Conservation (phyloP, 2,888 invertebrate genomes). For the Meghimatium bilineatum region DNA sequence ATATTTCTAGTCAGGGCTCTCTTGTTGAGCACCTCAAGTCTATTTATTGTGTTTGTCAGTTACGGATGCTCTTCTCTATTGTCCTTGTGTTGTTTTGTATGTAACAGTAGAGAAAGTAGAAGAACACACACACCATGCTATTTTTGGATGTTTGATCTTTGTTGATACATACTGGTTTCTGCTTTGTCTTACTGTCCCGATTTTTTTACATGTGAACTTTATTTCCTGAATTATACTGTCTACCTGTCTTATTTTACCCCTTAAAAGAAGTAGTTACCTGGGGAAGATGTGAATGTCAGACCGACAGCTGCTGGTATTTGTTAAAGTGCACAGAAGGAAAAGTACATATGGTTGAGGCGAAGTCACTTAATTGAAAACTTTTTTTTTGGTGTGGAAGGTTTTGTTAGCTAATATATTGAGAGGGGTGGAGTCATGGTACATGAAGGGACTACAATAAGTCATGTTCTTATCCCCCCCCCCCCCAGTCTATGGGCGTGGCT, state of each 20-base stretch:
- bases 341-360: background rate
- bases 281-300: background rate
- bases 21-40: too few relatives aligned
- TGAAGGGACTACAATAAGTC: too few relatives aligned
- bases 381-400: background rate
- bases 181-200: background rate
- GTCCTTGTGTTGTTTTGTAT: background rate
- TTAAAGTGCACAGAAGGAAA: background rate
- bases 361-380: background rate
- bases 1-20: too few relatives aligned
- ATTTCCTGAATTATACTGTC: background rate
- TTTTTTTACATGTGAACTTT: background rate
- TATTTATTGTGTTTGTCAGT: too few relatives aligned
- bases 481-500: too few relatives aligned
- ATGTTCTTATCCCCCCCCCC: too few relatives aligned
- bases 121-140: background rate
- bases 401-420: too few relatives aligned
- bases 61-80: background rate
- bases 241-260: too few relatives aligned
- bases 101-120: background rate
- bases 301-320: background rate
- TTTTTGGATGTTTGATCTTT: background rate
- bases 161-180: background rate
- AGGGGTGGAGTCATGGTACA: too few relatives aligned
- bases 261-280: background rate